Evolutionary conservation across 2,113 vertebrate genomes (phyloP).

Genomic region (Caracal caracal): DNA sequence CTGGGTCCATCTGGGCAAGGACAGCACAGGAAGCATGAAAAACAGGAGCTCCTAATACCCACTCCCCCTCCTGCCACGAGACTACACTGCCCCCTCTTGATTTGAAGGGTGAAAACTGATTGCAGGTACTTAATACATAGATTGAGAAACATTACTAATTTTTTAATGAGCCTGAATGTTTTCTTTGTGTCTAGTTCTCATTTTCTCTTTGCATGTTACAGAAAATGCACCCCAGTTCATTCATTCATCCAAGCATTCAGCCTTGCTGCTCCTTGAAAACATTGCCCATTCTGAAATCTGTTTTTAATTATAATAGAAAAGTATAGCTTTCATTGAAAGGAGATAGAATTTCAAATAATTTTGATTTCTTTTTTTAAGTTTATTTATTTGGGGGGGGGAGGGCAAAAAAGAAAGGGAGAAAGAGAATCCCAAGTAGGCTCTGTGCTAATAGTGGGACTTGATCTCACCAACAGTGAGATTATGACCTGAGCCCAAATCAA

Average conservation of each 20-base stretch:
- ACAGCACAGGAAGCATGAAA: neutral
- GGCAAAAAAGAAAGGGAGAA: too few relatives aligned
- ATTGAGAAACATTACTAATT: neutral
- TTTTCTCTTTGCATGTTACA: neutral
- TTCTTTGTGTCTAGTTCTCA: neutral
- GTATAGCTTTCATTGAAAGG: neutral
- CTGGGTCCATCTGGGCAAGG: neutral
- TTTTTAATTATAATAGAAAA: conserved; percentile 39
- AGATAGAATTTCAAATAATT: neutral
- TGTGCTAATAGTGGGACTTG: too few relatives aligned
- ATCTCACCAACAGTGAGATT: too few relatives aligned
- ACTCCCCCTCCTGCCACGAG: neutral
- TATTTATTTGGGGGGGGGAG: too few relatives aligned
- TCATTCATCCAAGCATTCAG: neutral
- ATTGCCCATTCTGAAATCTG: neutral
- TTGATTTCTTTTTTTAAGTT: neutral
- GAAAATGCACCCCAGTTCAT: neutral
- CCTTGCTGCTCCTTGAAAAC: neutral
- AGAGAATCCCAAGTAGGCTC: too few relatives aligned
- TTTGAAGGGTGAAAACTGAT: neutral
- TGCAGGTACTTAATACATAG: neutral
- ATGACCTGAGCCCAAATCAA: too few relatives aligned
- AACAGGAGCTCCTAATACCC: neutral
- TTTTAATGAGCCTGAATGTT: neutral
- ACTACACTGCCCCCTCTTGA: conserved; percentile 2